Percentiles rank a stretch among this genome's conserved stretches.
Evolutionary conservation across 2,113 vertebrate species (phyloP).

Genomic region (Ophthalmolycus amberensis): DNA sequence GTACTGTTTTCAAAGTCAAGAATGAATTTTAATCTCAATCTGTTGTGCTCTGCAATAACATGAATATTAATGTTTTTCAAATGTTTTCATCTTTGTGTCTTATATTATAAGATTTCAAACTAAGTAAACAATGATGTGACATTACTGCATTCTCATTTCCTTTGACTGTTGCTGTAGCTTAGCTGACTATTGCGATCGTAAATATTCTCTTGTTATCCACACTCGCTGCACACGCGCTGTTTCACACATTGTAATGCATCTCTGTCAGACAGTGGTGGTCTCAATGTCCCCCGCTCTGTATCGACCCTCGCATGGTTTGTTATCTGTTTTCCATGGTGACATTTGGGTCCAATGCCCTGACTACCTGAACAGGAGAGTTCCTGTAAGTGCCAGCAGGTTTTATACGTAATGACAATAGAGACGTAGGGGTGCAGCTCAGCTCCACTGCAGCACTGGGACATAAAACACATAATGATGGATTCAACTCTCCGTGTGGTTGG

Average conservation of each 20-base stretch:
- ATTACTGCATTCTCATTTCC: background rate
- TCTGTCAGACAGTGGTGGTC: background rate
- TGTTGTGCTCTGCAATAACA: background rate
- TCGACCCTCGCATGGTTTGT: background rate
- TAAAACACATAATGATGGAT: conserved; percentile 32
- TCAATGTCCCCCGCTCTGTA: background rate
- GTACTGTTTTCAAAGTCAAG: background rate
- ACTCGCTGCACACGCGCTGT: background rate
- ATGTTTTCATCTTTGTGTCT: background rate
- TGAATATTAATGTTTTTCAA: background rate
- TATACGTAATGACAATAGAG: conserved; percentile 48
- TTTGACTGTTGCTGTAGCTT: background rate
- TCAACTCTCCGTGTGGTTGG: conserved; percentile 12
- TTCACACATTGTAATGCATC: background rate
- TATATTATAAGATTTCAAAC: background rate
- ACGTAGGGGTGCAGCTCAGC: conserved; percentile 23
- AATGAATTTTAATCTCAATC: background rate
- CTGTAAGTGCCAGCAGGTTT: conserved; percentile 61
- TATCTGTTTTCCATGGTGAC: conserved; percentile 56
- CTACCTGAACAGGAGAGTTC: conserved; percentile 34
- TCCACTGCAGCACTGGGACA: conserved; percentile 16
- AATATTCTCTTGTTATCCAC: background rate
- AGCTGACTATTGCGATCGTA: background rate
- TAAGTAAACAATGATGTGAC: background rate
- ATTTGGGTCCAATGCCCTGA: conserved; percentile 26